phyloP scores from a whole-genome alignment of 2,113 vertebrate genomes.

The Corvus moneduloides region DNA sequence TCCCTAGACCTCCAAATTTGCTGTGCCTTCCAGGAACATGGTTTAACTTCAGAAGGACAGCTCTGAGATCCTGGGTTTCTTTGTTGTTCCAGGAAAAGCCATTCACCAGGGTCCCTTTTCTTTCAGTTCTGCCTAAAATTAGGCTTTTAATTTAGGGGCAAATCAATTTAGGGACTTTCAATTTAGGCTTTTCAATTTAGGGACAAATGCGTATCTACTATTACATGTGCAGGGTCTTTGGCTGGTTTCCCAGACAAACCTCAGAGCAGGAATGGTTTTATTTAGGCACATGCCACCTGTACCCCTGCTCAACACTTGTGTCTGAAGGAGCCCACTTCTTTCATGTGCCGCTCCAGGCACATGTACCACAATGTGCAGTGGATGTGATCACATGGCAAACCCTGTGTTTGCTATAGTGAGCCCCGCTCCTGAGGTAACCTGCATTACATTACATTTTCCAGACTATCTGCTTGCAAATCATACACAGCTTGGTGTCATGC shows the following conservation, averaged over 20 bases:
- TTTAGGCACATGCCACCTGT: background rate
- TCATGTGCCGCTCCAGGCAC: background rate
- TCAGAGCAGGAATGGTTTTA: background rate
- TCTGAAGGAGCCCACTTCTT: background rate
- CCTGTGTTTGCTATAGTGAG: accelerated
- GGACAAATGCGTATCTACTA: background rate
- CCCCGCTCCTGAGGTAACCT: background rate
- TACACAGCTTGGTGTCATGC: background rate
- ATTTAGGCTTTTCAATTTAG: background rate
- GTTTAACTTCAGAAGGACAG: background rate
- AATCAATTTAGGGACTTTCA: background rate
- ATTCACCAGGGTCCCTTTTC: background rate
- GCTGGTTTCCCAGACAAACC: background rate
- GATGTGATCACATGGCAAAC: background rate
- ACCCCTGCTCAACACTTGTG: background rate
- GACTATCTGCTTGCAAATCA: background rate
- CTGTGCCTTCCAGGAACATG: background rate
- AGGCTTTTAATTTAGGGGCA: background rate
- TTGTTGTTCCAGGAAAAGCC: background rate
- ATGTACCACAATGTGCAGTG: background rate
- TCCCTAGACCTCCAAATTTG: background rate
- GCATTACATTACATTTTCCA: background rate
- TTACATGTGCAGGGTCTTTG: background rate
- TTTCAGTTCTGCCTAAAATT: background rate
- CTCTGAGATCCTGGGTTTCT: background rate